A percentile compares a stretch with the other conserved stretches of the same genome.
Evolutionary conservation across 2,113 vertebrate genomes (phyloP).

Genomic region (Saccopteryx bilineata): DNA sequence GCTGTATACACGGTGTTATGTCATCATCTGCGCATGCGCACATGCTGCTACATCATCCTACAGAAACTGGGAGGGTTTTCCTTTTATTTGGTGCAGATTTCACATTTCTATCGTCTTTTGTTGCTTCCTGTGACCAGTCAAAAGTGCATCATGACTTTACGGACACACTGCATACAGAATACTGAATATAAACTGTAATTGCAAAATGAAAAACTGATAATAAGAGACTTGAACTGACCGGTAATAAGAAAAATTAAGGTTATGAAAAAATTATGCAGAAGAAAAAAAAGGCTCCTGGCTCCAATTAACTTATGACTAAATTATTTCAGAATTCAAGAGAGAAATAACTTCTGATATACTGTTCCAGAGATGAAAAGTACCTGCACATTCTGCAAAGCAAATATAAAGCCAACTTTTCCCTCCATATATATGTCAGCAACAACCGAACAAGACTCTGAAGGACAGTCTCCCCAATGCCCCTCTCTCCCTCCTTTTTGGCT

Average conservation of each 20-base stretch:
- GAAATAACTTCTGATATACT: neutral
- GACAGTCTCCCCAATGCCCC: neutral
- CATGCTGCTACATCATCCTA: too few relatives aligned
- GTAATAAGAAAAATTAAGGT: constrained; percentile 31
- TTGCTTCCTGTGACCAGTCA: too few relatives aligned
- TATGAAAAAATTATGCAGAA: neutral
- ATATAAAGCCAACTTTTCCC: neutral
- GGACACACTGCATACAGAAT: neutral
- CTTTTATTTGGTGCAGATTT: too few relatives aligned
- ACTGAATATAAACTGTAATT: neutral
- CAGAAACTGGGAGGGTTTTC: too few relatives aligned
- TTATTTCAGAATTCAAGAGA: constrained; percentile 27
- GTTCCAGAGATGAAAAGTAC: neutral
- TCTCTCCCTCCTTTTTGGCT: neutral
- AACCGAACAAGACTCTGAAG: neutral
- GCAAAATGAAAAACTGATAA: neutral
- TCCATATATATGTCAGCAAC: neutral
- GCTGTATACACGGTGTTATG: too few relatives aligned
- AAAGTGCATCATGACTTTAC: too few relatives aligned
- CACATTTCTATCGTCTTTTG: too few relatives aligned
- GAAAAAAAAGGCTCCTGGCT: neutral
- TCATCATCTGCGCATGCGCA: too few relatives aligned
- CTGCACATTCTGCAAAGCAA: neutral
- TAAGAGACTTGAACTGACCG: neutral
- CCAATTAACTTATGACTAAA: neutral